phyloP scores from a whole-genome alignment of 2,888 invertebrate species.

The Noctua fimbriata region DNA sequence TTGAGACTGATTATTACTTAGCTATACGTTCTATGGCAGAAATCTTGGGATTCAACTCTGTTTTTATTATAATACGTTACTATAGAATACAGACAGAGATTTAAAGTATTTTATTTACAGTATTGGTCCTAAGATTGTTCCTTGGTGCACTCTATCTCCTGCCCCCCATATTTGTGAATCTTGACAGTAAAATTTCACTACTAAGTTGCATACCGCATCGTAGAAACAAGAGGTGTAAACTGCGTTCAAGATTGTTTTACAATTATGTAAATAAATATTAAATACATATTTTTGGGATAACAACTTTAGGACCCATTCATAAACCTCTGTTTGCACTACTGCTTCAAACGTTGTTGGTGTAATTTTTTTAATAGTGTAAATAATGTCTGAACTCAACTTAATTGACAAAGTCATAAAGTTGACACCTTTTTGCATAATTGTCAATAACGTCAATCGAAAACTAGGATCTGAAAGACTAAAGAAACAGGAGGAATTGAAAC shows the following conservation, averaged over 20 bases:
- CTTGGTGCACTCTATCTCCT: not conserved
- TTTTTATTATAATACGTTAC: no score
- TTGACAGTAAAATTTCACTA: slow-evolving; percentile 13
- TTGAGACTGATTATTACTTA: not conserved
- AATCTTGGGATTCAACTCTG: not conserved
- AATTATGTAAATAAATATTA: not conserved
- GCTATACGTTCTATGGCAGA: not conserved
- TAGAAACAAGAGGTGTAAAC: slow-evolving; percentile 7
- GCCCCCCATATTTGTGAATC: not conserved
- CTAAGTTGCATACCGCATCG: slow-evolving; percentile 5
- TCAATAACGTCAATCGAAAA: not conserved
- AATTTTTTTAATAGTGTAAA: no score
- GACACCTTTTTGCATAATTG: not conserved
- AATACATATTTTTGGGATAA: not conserved
- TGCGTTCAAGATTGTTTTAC: not conserved
- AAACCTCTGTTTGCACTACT: not conserved
- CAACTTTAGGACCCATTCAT: not conserved
- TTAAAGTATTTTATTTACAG: not conserved
- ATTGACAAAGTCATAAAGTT: not conserved
- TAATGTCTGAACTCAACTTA: not conserved
- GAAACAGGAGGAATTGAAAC: slow-evolving; percentile 36
- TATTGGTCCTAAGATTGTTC: not conserved
- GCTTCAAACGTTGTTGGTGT: not conserved
- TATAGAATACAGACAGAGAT: not conserved
- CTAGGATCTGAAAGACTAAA: not conserved